Percentiles rank a stretch among this genome's conserved stretches.
Conservation (phyloP, 2,113 vertebrate genomes). For the Psittacula cyanocephala region DNA sequence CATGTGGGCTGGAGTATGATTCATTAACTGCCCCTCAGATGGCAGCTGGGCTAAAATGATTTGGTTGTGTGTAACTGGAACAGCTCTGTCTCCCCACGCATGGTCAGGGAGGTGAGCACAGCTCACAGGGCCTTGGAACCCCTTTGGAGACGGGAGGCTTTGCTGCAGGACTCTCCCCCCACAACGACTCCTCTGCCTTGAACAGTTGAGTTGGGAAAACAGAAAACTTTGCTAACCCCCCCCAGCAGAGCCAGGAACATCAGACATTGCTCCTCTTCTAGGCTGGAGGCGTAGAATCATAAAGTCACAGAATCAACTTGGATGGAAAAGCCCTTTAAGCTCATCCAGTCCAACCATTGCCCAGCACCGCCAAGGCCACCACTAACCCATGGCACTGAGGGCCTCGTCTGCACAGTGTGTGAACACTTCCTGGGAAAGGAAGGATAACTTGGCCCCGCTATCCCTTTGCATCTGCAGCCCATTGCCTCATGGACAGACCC, state of each 20-base stretch:
- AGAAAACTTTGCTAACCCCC: neutral
- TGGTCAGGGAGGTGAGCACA: fast-evolving
- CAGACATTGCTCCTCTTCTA: neutral
- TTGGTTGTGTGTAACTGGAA: neutral
- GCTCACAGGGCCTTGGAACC: neutral
- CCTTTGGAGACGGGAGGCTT: neutral
- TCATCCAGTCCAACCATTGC: neutral
- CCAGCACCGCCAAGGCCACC: neutral
- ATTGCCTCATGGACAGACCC: neutral
- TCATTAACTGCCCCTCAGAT: neutral
- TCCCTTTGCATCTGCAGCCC: neutral
- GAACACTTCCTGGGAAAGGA: neutral
- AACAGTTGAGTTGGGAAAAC: neutral
- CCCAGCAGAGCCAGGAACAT: neutral
- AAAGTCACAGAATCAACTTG: neutral
- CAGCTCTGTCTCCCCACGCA: neutral
- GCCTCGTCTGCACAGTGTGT: neutral
- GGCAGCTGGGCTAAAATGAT: neutral
- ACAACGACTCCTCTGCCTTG: fast-evolving
- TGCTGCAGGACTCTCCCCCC: neutral
- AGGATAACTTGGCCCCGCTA: neutral
- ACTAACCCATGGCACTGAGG: neutral
- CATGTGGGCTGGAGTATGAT: neutral
- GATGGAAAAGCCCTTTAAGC: neutral
- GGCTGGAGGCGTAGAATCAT: neutral